These are phyloP conservation scores for Tortricodes alternella DNA, from an alignment of 2,888 invertebrate genomes.

Conservation along the genomic window DNA sequence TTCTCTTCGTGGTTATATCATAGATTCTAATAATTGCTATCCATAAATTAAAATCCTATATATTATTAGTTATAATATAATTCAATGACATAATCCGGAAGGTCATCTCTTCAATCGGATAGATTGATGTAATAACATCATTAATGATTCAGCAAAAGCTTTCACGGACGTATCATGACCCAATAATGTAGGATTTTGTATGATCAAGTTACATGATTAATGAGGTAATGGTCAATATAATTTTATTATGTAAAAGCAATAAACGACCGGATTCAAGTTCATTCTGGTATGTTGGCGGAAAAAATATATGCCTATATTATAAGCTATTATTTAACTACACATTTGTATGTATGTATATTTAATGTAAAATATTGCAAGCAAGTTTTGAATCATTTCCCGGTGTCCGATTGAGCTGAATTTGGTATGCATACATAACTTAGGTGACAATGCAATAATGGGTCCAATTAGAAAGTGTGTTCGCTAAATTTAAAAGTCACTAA, in stretches of 20 bases:
- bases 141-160: constrained; percentile 10
- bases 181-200: background rate
- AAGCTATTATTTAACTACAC: background rate
- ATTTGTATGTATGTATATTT: background rate
- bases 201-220: constrained; percentile 26
- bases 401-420: too few species aligned
- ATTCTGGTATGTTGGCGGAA: constrained; percentile 1
- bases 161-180: constrained; percentile 17
- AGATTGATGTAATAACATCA: constrained; percentile 25
- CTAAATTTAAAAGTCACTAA: too few species aligned
- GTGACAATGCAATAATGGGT: too few species aligned
- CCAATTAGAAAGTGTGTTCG: too few species aligned
- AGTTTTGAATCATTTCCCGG: too few species aligned
- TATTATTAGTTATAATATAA: constrained; percentile 6
- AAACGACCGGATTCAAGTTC: constrained; percentile 18
- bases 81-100: constrained; percentile 18
- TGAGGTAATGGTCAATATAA: constrained; percentile 17
- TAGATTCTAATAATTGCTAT: too few species aligned
- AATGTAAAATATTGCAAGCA: too few species aligned
- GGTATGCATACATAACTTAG: too few species aligned
- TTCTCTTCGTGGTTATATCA: too few species aligned
- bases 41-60: background rate
- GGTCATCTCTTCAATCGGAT: too few species aligned
- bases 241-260: constrained; percentile 19
- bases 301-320: background rate